Evolutionary conservation across 2,113 vertebrate genomes (phyloP), one percentile per base, ranked within the genome.

Genomic region (Rynchops niger): DNA sequence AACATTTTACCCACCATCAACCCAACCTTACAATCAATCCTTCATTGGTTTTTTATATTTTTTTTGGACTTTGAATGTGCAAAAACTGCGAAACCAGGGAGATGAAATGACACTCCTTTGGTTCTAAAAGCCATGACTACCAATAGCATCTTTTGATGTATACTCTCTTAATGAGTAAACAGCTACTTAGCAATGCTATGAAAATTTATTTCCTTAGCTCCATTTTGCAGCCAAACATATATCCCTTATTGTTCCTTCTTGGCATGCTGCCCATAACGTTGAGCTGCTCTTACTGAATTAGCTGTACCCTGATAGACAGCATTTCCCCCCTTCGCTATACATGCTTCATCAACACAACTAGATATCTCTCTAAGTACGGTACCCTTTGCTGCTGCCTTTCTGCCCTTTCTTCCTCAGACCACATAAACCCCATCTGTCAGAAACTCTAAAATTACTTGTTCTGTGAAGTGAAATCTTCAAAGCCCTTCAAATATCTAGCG

Each of bases 391-490:
- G 85, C 93, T 93, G 95, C 93, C 94, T 97, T 81, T 93, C 95
- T 97, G 83, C 81, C 85, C 93, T 96, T 97, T 97, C 55, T 95
- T 97, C 86, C 86, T 96, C 86, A 85, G 81, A 71, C 84, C 66
- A 95, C 93, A 95, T 86, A 97, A 97, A 96, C 42, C 69, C 90
- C 86, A 92, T 94, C 96, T 96, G 81, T 90, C 82, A 97, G 95
- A 97, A 98, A 94, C 86, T 95, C 72, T 90, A 91, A 98, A 98
- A 98, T 98, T 97, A 97, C 96, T 96, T 93, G 59, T 89, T 96
- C 93, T 97, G 90, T 95, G 96, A 98, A 98, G 97, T 96, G 88
- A 97, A 87, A 92, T 97, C 96, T 98, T 98, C 97, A 97, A 97
- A 97, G 90, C 61, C 80, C 73, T 92, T 96, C 95, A 94, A 95